Conservation (phyloP, 1,140 invertebrate species). For the Nasonia giraulti region DNA sequence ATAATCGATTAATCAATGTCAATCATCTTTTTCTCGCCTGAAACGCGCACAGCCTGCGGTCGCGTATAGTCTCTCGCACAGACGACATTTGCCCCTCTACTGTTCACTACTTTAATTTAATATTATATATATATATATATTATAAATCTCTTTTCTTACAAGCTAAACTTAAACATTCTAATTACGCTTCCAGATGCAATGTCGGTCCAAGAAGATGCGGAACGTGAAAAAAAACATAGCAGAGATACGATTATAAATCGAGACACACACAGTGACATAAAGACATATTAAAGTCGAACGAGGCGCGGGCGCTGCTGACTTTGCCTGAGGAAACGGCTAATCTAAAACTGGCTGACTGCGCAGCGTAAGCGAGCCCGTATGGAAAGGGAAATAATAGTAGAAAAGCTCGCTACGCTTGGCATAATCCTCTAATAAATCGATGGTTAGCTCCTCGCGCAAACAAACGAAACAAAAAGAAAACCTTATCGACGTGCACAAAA, state of each 20-base stretch:
- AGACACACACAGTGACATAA: neutral
- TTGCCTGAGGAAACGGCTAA: conserved; percentile 34
- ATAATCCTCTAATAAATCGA: conserved; percentile 19
- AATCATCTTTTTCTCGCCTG: conserved; percentile 6
- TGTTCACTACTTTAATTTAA: conserved; percentile 35
- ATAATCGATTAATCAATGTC: conserved; percentile 19
- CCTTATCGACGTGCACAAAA: neutral
- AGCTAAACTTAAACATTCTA: conserved; percentile 38
- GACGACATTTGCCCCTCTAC: conserved; percentile 18
- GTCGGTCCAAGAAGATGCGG: conserved; percentile 36
- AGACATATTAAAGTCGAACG: neutral
- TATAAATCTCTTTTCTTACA: conserved; percentile 45
- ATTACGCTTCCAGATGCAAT: conserved; percentile 43
- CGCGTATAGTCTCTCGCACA: conserved; percentile 39
- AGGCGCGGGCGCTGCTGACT: conserved; percentile 11
- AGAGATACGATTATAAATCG: neutral
- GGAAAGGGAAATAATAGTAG: conserved; percentile 6
- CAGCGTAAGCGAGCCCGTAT: neutral
- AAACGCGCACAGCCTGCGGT: conserved; percentile 48
- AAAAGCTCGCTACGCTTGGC: neutral
- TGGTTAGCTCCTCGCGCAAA: neutral
- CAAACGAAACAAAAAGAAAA: neutral
- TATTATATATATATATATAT: conserved; percentile 23
- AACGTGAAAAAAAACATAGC: conserved; percentile 2
- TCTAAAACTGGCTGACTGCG: conserved; percentile 42